Percentiles rank a stretch among this genome's conserved stretches.
Conservation (phyloP, 2,888 invertebrate genomes). For the Hyalella azteca region DNA sequence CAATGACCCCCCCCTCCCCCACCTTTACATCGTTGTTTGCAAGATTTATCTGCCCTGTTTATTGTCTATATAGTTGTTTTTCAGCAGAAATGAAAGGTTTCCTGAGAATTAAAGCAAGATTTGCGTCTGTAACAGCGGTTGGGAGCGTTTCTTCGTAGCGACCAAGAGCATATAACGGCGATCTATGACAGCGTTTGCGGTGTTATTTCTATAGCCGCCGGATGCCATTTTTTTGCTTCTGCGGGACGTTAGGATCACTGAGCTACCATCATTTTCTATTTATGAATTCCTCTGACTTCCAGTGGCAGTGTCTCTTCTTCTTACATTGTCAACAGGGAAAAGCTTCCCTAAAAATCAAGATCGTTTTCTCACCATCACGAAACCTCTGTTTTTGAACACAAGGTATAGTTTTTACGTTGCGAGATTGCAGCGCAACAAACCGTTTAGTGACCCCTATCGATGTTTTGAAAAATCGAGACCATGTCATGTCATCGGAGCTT, state of each 20-base stretch:
- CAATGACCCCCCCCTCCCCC: too few species aligned
- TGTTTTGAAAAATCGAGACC: neutral
- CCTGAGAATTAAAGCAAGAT: too few species aligned
- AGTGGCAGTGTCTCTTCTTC: slow-evolving; percentile 21
- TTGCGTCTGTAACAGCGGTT: too few species aligned
- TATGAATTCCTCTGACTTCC: slow-evolving; percentile 29
- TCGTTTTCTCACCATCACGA: slow-evolving; percentile 15
- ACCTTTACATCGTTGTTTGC: too few species aligned
- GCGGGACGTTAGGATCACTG: slow-evolving; percentile 33
- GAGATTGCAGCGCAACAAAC: neutral
- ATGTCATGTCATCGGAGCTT: slow-evolving; percentile 27
- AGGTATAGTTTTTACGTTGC: neutral
- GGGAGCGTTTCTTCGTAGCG: too few species aligned
- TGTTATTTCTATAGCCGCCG: neutral
- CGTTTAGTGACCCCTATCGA: slow-evolving; percentile 7
- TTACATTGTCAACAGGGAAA: neutral
- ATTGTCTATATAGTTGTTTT: too few species aligned
- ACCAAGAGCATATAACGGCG: too few species aligned
- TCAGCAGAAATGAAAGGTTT: too few species aligned
- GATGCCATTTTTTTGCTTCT: slow-evolving; percentile 15
- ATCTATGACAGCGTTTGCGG: neutral
- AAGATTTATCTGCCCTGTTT: too few species aligned
- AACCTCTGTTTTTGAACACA: neutral
- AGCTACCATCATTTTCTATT: slow-evolving; percentile 31
- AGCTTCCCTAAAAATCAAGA: neutral